These are phyloP conservation scores for Rhizomys pruinosus DNA, from an alignment of 2,113 vertebrate species.

Conservation along the genomic window DNA sequence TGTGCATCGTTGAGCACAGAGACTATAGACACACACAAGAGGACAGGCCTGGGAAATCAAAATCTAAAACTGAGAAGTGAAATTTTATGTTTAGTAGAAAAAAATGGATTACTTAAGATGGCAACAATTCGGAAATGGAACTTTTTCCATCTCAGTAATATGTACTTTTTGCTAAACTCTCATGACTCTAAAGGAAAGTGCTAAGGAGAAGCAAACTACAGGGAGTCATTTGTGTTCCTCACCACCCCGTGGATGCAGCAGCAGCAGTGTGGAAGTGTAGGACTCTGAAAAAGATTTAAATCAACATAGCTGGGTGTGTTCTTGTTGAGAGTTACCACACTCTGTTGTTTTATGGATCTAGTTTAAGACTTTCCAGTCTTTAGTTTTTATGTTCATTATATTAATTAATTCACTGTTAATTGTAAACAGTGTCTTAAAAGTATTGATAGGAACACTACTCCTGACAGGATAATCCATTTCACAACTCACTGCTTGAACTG, in stretches of 20 bases:
- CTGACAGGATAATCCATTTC: background rate
- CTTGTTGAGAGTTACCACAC: background rate
- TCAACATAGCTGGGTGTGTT: background rate
- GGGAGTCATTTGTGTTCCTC: background rate
- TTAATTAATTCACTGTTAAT: background rate
- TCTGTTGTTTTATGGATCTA: background rate
- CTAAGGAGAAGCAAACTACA: background rate
- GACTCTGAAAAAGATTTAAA: background rate
- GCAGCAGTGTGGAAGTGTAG: background rate
- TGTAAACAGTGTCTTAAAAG: background rate
- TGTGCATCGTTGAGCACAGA: background rate
- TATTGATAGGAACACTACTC: background rate
- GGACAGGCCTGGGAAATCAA: background rate
- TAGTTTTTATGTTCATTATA: background rate
- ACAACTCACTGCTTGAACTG: background rate
- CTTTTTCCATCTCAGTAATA: background rate
- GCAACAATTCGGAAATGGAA: background rate
- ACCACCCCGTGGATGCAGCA: fast-evolving
- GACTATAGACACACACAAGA: background rate
- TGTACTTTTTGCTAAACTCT: background rate
- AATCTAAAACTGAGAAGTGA: slow-evolving; percentile 13
- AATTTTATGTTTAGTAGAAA: slow-evolving; percentile 3
- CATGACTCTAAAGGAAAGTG: background rate
- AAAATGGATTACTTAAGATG: background rate
- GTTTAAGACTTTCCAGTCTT: background rate